Evolutionary conservation across 2,888 invertebrate species (phyloP), one percentile per base, ranked within the genome.

Genomic region (Apantesis nais): DNA sequence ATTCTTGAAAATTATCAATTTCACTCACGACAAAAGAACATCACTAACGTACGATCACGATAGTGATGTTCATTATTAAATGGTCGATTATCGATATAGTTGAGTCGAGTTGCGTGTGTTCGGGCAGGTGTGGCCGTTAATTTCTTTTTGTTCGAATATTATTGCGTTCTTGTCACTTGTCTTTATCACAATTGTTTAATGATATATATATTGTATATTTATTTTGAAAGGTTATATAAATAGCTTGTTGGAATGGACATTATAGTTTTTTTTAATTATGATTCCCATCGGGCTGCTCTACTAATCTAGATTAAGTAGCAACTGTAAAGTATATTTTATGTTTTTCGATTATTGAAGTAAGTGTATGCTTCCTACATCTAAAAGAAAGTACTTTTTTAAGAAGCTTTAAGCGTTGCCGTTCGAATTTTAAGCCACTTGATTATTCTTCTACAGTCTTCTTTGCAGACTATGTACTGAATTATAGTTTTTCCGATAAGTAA

Each of bases 41-140:
- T 78, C 82, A 83, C 83, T 89, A 90, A 90, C 86, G 87, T 83
- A 76, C 80, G 69, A 89, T 88, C 91, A 90, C 89, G 92, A 88
- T 82, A 86, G 83, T 85, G 85, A 86, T 71, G 78, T 83, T 83
- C 86, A 86, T 82, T 85, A 86, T 86, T 85, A 86, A 86, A 86
- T 79, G 84, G 76, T 79, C 86, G 86, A 89, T 89, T 89, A 89
- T 90, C 90, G 90, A 91, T 90, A 89, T 85, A 86, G 88, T 90
- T 86, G 88, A 88, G 90, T 92, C 87, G 88, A 88, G 78, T 83
- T 83, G 92, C 89, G 92, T 90, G 91, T 91, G 89, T 82, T 86
- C 85, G 81, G 82, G 89, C 90, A 90, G 91, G 89, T 91, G 91
- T 78, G 82, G 75, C 68, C 12, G 29, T 65, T 58, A 60, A 62